Base-by-base conservation (phyloP, 1,140 invertebrate genomes). In the Mya arenaria region DNA sequence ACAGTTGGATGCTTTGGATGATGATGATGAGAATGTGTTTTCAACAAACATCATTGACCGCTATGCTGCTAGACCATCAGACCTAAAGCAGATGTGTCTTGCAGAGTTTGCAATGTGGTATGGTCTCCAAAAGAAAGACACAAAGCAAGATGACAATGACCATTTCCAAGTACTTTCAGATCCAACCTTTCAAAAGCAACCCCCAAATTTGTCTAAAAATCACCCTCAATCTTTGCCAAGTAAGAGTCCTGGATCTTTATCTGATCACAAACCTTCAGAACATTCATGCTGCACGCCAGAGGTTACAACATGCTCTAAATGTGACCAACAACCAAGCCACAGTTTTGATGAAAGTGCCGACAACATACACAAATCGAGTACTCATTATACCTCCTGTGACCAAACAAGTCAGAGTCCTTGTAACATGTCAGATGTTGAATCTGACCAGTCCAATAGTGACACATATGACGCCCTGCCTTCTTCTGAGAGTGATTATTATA, bases 21-120 rank as follows among this genome's bases (percentile, higher is more conserved):
- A 79, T 63, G 72, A 83, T 39, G 81, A 83, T 58, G 81, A 83
- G 25, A 41, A 79, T 72, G 32, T 83, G 1, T 83, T 78, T 78
- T 5, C 41, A 19, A 48, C 65, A 23, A 69, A 69, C 56, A 71
- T 83, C 4, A 28, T 71, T 17, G 82, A 78, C 32, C 44, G 73
- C 32, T 83, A 83, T 71, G n/a, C 63, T 55, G 48, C 62, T 25
- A 75, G 73, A 71, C 81, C 65, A 62, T 39, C 10, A 23, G 28
- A 39, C n/a, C 23, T 79, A 39, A 30, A 71, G 23, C 30, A 71
- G 17, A 71, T 83, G 65, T 69, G 73, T 48, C 65, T 78, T 58
- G 82, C 82, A 28, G 25, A 71, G 23, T 83, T 72, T 65, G 82
- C 44, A n/a, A 75, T 58, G 39, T 78, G 65, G 73, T 83, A 78